Evolutionary conservation across 2,113 vertebrate species (phyloP), one percentile per base, ranked within the genome.

Genomic region (Oxygymnocypris stewartii): DNA sequence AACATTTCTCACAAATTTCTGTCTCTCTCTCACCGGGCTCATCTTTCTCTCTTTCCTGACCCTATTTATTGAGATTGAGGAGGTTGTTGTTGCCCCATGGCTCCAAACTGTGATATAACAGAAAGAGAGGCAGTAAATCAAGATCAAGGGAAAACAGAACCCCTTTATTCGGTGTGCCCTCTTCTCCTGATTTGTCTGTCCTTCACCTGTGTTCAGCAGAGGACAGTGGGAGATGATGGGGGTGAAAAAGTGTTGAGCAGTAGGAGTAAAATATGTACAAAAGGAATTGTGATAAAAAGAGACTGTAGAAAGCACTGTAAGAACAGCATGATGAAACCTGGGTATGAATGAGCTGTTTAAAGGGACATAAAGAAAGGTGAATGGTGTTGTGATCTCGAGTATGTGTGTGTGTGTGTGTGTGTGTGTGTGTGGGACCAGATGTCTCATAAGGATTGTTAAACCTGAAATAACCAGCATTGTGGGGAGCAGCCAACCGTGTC

Each of bases 141-240:
- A 86, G 31, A 75, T 85, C 69, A 81, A 63, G 73, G 83, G 74
- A 79, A 63, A 84, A 37, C 16, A 75, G 59, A 6, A 80, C 59
- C 79, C 63, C 79, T 37, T 78, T 40, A 75, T 54, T 78, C 47
- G 8, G 47, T 54, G 8, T 86, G 74, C 49, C 73, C 76, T 69
- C 28, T 35, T 73, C 25, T 49, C 44, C 61, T 74, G 74, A 44
- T 86, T 54, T 31, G 75, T 86, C 85, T 14, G 85, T 84, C 88
- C 88, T 88, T 86, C 75, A 82, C 85, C 84, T 78, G 76, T 84
- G 88, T 80, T 16, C 63, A 74, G 40, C 51, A 40, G 54, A 80
- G 42, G 88, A 82, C 3, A 67, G 74, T 73, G 35, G 65, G 65
- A 44, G 85, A 71, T 59, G 84, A 85, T 83, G 42, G 80, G 79